These are phyloP conservation scores for Hypothenemus hampei DNA, from an alignment of 1,140 invertebrate genomes.

Conservation along the genomic window DNA sequence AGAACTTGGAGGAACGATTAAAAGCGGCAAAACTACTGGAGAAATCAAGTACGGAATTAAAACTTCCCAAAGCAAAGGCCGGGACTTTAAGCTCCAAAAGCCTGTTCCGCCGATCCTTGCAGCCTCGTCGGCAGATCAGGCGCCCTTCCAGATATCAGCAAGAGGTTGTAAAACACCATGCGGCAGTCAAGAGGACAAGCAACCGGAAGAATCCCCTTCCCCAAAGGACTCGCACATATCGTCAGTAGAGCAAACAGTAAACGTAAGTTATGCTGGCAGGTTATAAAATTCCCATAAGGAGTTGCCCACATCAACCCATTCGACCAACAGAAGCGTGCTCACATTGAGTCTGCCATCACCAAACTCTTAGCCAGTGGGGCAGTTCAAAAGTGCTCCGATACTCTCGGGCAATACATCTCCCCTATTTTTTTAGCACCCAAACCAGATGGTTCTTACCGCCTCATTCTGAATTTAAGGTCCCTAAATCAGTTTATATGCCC, in stretches of 20 bases:
- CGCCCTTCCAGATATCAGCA: not conserved
- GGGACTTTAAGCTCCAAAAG: not conserved
- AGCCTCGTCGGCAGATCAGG: not conserved
- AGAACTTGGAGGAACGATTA: not conserved
- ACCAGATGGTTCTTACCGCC: not conserved
- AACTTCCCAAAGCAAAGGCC: not conserved
- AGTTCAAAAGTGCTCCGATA: not conserved
- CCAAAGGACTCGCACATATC: no score
- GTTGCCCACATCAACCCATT: not conserved
- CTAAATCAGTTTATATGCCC: not conserved
- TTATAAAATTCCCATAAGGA: not conserved
- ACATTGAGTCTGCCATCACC: not conserved
- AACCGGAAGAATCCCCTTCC: no score
- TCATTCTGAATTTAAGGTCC: conserved; percentile 1
- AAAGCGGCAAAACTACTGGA: not conserved
- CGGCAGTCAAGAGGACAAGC: not conserved
- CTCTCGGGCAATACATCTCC: not conserved
- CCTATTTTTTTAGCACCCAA: not conserved
- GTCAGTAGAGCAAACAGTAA: not conserved
- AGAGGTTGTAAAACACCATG: not conserved
- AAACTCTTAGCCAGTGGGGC: not conserved
- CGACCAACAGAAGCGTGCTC: not conserved
- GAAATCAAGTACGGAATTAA: not conserved
- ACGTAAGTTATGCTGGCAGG: not conserved
- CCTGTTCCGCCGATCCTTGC: not conserved